phyloP scores from a whole-genome alignment of 2,797 vertebrate species.

The Anas flavirostris region DNA sequence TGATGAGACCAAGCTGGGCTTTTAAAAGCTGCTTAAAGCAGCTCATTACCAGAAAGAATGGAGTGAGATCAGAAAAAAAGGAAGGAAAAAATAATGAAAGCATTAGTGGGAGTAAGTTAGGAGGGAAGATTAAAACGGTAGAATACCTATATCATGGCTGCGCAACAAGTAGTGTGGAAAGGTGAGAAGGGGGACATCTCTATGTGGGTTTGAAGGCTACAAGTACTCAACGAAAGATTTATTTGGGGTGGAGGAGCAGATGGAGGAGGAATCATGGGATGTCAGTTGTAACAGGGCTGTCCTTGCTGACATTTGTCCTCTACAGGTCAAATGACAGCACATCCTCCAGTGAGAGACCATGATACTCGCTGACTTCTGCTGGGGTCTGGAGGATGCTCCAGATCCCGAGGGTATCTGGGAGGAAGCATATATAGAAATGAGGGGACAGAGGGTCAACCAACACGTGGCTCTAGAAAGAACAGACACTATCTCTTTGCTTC shows the following conservation, averaged over 20 bases:
- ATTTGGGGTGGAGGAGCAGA: neutral
- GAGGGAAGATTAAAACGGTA: neutral
- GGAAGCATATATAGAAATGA: neutral
- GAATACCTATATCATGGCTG: neutral
- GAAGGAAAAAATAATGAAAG: neutral
- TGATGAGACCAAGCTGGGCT: neutral
- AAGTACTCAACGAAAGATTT: neutral
- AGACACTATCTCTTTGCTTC: neutral
- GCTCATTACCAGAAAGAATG: neutral
- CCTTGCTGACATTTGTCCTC: neutral
- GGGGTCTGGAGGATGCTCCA: neutral
- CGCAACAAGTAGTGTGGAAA: neutral
- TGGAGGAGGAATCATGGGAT: neutral
- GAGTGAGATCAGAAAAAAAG: neutral
- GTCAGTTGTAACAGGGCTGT: neutral
- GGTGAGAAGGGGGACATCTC: neutral
- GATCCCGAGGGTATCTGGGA: neutral
- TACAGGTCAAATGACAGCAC: neutral
- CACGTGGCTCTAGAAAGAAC: neutral
- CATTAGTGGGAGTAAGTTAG: neutral
- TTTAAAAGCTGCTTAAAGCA: neutral
- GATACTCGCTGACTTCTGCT: neutral
- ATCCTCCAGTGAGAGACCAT: neutral
- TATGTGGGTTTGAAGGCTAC: neutral
- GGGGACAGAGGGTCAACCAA: neutral